Percentiles rank a stretch among this genome's conserved stretches.
Conservation (phyloP, 2,888 invertebrate genomes). For the Yponomeuta malinellus region DNA sequence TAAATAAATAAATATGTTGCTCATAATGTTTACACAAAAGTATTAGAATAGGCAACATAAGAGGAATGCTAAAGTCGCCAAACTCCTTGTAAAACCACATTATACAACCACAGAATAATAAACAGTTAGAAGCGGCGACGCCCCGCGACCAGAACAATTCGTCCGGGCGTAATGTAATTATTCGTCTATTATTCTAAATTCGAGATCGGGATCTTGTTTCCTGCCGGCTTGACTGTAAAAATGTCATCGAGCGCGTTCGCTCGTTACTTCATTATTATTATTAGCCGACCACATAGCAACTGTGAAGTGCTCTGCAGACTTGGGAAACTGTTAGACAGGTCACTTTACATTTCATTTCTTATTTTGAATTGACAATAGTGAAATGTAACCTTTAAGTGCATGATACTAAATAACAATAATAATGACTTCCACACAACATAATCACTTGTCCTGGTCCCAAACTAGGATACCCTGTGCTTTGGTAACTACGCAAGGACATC, state of each 20-base stretch:
- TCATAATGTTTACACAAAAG: too few species aligned
- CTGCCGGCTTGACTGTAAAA: conserved; percentile 20
- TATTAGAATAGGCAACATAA: too few species aligned
- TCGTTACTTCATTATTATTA: conserved; percentile 17
- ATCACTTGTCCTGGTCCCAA: too few species aligned
- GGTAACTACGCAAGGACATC: too few species aligned
- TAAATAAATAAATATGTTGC: too few species aligned
- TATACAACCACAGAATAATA: not conserved
- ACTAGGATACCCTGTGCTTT: too few species aligned
- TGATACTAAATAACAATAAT: too few species aligned
- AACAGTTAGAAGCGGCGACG: conserved; percentile 2
- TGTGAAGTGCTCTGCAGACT: conserved; percentile 6
- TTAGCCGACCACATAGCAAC: conserved; percentile 20
- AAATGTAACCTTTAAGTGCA: too few species aligned
- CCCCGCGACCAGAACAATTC: conserved; percentile 6
- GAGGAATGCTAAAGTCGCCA: too few species aligned
- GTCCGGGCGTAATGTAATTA: conserved; percentile 25
- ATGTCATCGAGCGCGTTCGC: conserved; percentile 19
- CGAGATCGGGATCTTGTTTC: conserved; percentile 28
- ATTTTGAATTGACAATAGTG: too few species aligned
- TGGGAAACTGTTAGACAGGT: not conserved
- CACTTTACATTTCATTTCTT: not conserved
- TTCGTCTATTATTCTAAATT: conserved; percentile 21
- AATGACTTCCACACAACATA: too few species aligned
- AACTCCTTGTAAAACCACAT: not conserved